These are phyloP conservation scores for Muscicapa adusta DNA, from an alignment of 2,113 vertebrate genomes.

Conservation along the genomic window DNA sequence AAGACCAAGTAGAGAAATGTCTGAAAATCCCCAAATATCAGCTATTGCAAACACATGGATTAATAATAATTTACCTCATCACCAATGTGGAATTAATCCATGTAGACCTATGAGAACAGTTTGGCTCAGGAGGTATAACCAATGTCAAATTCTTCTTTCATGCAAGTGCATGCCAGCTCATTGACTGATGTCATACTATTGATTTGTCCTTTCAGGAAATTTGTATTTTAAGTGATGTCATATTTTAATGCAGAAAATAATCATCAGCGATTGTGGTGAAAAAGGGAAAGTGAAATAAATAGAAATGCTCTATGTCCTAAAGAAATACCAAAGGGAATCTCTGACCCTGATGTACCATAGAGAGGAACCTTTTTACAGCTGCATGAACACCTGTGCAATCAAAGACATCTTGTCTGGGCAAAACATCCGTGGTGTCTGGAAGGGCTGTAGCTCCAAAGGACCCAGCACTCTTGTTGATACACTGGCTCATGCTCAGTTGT, in stretches of 20 bases:
- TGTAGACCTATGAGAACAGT: neutral
- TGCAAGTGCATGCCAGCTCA: neutral
- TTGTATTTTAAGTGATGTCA: neutral
- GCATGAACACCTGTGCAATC: neutral
- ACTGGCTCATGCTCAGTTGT: neutral
- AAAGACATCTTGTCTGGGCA: neutral
- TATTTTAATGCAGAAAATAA: neutral
- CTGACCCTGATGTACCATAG: neutral
- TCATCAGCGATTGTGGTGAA: neutral
- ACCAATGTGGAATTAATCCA: neutral
- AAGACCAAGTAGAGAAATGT: neutral
- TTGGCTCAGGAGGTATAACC: neutral
- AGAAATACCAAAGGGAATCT: neutral
- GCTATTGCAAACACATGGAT: neutral
- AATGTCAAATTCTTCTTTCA: neutral
- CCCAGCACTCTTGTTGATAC: neutral
- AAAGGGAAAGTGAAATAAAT: neutral
- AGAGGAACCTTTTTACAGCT: neutral
- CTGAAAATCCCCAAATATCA: neutral
- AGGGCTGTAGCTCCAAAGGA: neutral
- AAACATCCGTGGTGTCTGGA: neutral
- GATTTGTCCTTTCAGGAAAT: neutral
- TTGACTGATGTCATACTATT: neutral
- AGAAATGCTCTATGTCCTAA: neutral
- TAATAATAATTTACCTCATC: neutral